Evolutionary conservation across 1,140 invertebrate species (phyloP).

Genomic region (Camponotus pennsylvanicus): DNA sequence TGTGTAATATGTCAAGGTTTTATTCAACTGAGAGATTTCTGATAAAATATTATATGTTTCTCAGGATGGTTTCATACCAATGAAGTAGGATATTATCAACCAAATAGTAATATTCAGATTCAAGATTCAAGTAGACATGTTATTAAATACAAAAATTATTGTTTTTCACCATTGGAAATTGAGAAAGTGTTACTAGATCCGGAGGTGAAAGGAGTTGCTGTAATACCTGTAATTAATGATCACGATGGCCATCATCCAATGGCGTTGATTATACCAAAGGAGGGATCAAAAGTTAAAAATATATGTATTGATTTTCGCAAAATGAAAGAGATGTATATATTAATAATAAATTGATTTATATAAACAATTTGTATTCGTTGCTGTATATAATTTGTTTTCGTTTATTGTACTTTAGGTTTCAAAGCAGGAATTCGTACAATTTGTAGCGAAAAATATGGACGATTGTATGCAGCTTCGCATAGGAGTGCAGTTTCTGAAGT

Average conservation of each 20-base stretch:
- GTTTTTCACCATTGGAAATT: conserved; percentile 87
- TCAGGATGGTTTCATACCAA: conserved; percentile 88
- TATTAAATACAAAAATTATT: conserved; percentile 87
- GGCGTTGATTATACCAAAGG: conserved; percentile 85
- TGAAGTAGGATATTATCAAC: conserved; percentile 86
- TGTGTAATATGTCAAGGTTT: too few species aligned
- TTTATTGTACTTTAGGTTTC: too few species aligned
- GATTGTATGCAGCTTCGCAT: too few species aligned
- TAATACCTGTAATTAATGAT: conserved; percentile 87
- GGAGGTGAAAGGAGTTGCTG: conserved; percentile 87
- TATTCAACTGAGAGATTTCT: too few species aligned
- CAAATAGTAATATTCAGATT: conserved; percentile 85
- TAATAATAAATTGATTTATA: too few species aligned
- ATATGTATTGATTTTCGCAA: not conserved
- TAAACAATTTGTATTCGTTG: too few species aligned
- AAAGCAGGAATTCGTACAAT: too few species aligned
- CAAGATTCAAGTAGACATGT: conserved; percentile 88
- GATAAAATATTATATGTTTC: not conserved
- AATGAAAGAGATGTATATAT: not conserved
- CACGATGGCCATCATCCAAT: conserved; percentile 86
- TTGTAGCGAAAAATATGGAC: too few species aligned
- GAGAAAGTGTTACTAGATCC: conserved; percentile 87
- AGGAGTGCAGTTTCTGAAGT: too few species aligned
- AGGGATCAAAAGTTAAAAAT: conserved; percentile 43
- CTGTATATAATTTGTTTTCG: too few species aligned